These are phyloP conservation scores for Gambusia yucatana DNA, from an alignment of 2,797 vertebrate species.

Conservation along the genomic window DNA sequence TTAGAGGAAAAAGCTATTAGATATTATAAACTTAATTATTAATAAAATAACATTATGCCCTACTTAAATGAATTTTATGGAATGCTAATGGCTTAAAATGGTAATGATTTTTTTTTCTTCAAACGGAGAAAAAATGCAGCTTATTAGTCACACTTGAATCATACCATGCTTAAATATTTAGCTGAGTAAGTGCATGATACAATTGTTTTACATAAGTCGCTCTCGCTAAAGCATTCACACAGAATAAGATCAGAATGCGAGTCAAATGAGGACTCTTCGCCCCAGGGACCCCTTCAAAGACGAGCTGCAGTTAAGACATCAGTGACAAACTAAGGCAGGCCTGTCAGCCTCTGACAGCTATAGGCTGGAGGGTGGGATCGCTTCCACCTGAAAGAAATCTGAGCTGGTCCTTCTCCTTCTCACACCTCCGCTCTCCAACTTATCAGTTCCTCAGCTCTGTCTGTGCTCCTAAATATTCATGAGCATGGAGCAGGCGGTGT, in stretches of 20 bases:
- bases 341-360: conserved; percentile 60
- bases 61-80: conserved; percentile 18
- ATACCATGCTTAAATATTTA: conserved; percentile 21
- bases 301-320: conserved; percentile 49
- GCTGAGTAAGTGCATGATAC: conserved; percentile 9
- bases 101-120: conserved; percentile 25
- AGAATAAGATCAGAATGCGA: conserved; percentile 36
- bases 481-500: conserved; percentile 60
- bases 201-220: conserved; percentile 18
- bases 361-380: conserved; percentile 50
- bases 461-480: conserved; percentile 76
- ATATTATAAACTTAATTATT: conserved; percentile 2
- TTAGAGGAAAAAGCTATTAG: conserved; percentile 6
- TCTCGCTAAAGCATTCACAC: conserved; percentile 16
- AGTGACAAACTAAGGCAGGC: conserved; percentile 50
- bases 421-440: conserved; percentile 51
- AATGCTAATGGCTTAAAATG: conserved; percentile 13
- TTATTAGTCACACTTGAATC: conserved; percentile 21
- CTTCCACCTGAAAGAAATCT: conserved; percentile 62
- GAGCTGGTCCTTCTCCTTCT: conserved; percentile 41
- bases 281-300: conserved; percentile 38
- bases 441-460: conserved; percentile 47
- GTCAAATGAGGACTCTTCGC: conserved; percentile 32
- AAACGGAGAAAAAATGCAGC: conserved; percentile 29
- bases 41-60: conserved; percentile 1